A percentile compares a stretch with the other conserved stretches of the same genome.
phyloP scores from a whole-genome alignment of 2,888 invertebrate genomes.

The Palloptera scutellata region DNA sequence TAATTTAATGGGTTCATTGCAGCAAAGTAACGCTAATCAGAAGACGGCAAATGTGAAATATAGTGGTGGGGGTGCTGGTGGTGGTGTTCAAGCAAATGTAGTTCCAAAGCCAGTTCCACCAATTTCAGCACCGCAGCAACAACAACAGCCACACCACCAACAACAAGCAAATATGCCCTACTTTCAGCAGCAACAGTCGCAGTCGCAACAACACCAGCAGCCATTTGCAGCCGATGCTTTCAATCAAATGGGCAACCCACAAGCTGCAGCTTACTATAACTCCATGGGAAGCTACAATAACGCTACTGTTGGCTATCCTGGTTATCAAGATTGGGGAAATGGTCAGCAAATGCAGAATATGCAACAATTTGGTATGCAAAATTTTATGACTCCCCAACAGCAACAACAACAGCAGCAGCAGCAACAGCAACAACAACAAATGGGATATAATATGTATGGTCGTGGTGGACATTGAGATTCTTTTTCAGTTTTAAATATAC shows the following conservation, averaged over 20 bases:
- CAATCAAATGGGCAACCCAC: conserved; percentile 38
- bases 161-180: conserved; percentile 39
- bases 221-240: conserved; percentile 31
- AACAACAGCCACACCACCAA: conserved; percentile 26
- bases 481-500: too few species aligned
- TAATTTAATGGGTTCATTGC: conserved; percentile 70
- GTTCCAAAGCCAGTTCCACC: conserved; percentile 12
- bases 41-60: neutral
- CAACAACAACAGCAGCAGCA: conserved; percentile 35
- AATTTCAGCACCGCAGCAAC: conserved; percentile 29
- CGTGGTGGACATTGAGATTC: conserved; percentile 31
- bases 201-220: conserved; percentile 36
- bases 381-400: conserved; percentile 43
- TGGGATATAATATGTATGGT: conserved; percentile 51
- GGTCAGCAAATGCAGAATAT: conserved; percentile 33
- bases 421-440: conserved; percentile 35
- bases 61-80: neutral
- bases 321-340: conserved; percentile 39
- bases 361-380: conserved; percentile 41
- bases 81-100: conserved; percentile 19
- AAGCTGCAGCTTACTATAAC: conserved; percentile 30
- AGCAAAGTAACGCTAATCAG: conserved; percentile 54
- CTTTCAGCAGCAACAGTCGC: conserved; percentile 45
- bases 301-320: conserved; percentile 37
- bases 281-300: conserved; percentile 41